Conservation (phyloP, 2,113 vertebrate species). For the Tor tambroides region DNA sequence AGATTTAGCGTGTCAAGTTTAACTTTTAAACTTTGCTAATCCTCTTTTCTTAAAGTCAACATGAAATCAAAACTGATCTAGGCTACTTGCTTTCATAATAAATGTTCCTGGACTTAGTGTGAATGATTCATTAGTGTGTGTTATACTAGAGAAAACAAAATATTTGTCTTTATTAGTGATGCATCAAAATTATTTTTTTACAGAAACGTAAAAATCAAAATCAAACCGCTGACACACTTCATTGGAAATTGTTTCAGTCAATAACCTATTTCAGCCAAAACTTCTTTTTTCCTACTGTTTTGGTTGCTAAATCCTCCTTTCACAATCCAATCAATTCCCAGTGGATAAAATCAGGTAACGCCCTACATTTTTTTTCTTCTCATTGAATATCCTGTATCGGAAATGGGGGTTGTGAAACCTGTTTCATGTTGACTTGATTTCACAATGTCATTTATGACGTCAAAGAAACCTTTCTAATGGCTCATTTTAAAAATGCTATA, state of each 20-base stretch:
- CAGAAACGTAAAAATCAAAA: background rate
- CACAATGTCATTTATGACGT: background rate
- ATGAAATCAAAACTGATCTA: background rate
- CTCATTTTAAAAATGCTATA: no score
- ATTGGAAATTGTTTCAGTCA: background rate
- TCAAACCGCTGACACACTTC: background rate
- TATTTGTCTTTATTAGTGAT: background rate
- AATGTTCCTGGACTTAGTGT: background rate
- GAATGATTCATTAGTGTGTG: background rate
- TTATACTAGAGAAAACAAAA: background rate
- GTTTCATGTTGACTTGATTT: background rate
- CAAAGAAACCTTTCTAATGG: background rate
- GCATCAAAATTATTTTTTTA: background rate
- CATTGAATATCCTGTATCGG: background rate
- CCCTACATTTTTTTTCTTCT: background rate
- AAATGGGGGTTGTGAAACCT: background rate
- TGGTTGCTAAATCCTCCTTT: background rate
- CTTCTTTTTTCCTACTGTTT: background rate
- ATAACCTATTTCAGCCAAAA: background rate
- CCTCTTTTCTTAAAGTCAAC: background rate
- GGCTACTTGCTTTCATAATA: background rate
- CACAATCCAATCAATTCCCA: background rate
- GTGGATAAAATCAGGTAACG: background rate
- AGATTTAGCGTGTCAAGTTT: background rate
- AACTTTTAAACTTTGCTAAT: conserved; percentile 2